These are phyloP conservation scores for Cryptoblepharus egeriae DNA, from an alignment of 2,797 vertebrate genomes.

Conservation along the genomic window DNA sequence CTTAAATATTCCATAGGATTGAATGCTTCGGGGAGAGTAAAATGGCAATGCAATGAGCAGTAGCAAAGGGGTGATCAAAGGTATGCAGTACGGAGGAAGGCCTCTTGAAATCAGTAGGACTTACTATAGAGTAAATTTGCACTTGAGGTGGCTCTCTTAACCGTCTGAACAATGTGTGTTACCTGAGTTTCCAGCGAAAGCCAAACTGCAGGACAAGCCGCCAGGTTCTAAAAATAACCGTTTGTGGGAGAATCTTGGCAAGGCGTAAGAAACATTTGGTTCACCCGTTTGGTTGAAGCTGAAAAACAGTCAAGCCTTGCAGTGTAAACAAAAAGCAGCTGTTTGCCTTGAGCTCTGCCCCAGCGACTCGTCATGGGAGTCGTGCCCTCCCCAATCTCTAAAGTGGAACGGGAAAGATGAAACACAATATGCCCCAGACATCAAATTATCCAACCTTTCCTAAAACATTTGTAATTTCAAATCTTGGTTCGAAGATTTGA, in stretches of 20 bases:
- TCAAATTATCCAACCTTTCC: constrained; percentile 40
- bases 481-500: too few species aligned
- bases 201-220: constrained; percentile 68
- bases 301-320: constrained; percentile 78
- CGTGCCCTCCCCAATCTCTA: constrained; percentile 34
- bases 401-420: constrained; percentile 49
- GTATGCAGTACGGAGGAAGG: too few species aligned
- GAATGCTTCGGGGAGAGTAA: too few species aligned
- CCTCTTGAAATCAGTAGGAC: too few species aligned
- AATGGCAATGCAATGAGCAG: too few species aligned
- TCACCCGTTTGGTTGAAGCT: constrained; percentile 79
- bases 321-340: constrained; percentile 85
- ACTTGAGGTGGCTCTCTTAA: constrained; percentile 9
- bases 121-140: too few species aligned
- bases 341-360: constrained; percentile 68
- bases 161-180: constrained; percentile 47
- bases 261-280: constrained; percentile 66
- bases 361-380: constrained; percentile 42
- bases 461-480: constrained; percentile 27
- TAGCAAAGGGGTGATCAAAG: too few species aligned
- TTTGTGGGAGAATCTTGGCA: constrained; percentile 78
- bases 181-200: constrained; percentile 63
- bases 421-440: constrained; percentile 38
- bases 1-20: too few species aligned
- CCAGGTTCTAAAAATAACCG: constrained; percentile 82